phyloP scores from a whole-genome alignment of 2,888 invertebrate genomes.

The Drymonia ruficornis region DNA sequence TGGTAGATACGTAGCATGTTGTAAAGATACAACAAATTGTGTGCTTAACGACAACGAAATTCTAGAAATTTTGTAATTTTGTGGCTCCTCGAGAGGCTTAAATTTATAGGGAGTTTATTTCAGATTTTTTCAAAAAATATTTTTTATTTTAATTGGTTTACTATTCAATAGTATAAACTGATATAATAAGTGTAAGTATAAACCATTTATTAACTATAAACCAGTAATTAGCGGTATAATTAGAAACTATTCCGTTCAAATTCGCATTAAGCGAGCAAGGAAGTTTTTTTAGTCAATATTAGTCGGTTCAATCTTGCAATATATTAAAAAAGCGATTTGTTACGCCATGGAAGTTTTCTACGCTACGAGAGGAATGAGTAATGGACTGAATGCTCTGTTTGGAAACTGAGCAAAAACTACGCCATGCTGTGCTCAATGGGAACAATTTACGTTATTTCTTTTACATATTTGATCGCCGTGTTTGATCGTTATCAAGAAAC shows the following conservation, averaged over 20 bases:
- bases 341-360: slow-evolving; percentile 17
- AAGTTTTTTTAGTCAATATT: slow-evolving; percentile 4
- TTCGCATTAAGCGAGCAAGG: background rate
- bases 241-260: background rate
- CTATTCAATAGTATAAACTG: too few relatives aligned
- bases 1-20: background rate
- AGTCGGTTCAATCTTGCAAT: slow-evolving; percentile 27
- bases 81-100: too few relatives aligned
- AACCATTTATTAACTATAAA: too few relatives aligned
- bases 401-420: slow-evolving; percentile 2
- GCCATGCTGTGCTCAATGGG: background rate
- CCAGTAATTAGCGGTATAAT: background rate
- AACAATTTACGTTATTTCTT: slow-evolving; percentile 1
- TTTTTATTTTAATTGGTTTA: too few relatives aligned
- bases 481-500: background rate
- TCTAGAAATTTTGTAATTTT: too few relatives aligned
- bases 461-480: background rate
- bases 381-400: slow-evolving; percentile 6
- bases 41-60: too few relatives aligned
- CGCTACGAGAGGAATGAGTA: slow-evolving; percentile 5
- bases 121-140: too few relatives aligned
- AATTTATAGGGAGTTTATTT: too few relatives aligned
- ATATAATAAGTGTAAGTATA: too few relatives aligned
- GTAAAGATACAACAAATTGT: background rate
- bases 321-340: slow-evolving; percentile 17